Percentiles rank a stretch among this genome's conserved stretches.
phyloP scores from a whole-genome alignment of 2,797 vertebrate species.

The Natrix natrix region DNA sequence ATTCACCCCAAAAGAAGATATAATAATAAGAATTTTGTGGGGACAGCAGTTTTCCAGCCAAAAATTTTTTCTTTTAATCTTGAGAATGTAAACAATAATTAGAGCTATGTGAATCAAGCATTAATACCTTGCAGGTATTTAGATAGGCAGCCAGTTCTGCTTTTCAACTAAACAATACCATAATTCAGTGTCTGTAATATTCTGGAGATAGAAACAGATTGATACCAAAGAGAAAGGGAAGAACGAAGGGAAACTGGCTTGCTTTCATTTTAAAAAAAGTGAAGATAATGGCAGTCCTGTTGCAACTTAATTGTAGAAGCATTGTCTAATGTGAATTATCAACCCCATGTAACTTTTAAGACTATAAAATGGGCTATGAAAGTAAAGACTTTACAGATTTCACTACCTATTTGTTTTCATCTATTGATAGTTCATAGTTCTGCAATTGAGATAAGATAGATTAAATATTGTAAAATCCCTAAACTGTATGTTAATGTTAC shows the following conservation, averaged over 20 bases:
- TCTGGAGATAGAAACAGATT: not conserved
- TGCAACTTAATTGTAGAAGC: not conserved
- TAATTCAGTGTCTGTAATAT: not conserved
- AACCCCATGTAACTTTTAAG: not conserved
- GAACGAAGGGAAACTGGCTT: not conserved
- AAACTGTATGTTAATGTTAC: not conserved
- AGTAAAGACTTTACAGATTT: not conserved
- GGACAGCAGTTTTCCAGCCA: not conserved
- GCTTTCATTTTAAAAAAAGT: not conserved
- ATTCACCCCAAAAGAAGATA: not conserved
- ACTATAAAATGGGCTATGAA: not conserved
- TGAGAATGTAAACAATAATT: not conserved
- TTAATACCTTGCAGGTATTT: not conserved
- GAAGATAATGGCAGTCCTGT: not conserved
- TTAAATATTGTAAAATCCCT: not conserved
- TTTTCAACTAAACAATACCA: not conserved
- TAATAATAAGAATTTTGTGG: not conserved
- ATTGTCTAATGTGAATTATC: not conserved
- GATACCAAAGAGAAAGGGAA: not conserved
- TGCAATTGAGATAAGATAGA: not conserved
- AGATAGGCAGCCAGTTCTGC: not conserved
- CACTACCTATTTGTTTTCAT: not conserved
- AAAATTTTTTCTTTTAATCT: not conserved
- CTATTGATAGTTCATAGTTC: not conserved
- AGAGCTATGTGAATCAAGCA: not conserved